These are phyloP conservation scores for Drosophila mimetica DNA, from an alignment of 2,888 invertebrate genomes.

Conservation along the genomic window DNA sequence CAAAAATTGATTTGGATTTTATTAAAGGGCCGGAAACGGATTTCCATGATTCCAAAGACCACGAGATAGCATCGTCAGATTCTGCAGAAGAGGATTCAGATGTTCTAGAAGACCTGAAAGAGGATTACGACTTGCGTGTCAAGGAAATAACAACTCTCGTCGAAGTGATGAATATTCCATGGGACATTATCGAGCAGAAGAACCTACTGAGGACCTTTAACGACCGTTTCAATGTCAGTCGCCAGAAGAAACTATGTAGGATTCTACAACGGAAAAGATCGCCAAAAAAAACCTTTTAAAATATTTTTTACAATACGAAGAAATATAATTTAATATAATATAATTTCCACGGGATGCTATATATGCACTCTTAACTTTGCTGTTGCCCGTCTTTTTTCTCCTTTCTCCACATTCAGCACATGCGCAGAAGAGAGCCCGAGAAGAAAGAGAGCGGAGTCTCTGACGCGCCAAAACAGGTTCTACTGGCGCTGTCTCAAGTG, in stretches of 20 bases:
- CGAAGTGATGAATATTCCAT: background rate
- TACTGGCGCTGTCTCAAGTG: slow-evolving; percentile 56
- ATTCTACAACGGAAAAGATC: background rate
- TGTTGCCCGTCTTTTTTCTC: slow-evolving; percentile 55
- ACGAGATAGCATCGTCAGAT: too few species aligned
- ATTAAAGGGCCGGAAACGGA: background rate
- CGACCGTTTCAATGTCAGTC: background rate
- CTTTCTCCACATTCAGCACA: slow-evolving; percentile 33
- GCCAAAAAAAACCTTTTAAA: too few species aligned
- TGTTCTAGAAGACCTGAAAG: background rate
- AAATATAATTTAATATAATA: too few species aligned
- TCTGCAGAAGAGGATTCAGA: background rate
- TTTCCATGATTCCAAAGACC: background rate
- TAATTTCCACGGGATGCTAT: background rate
- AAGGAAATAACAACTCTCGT: background rate
- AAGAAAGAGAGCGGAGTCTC: slow-evolving; percentile 37
- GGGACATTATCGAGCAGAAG: background rate
- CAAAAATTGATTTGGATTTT: background rate
- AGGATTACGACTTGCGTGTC: background rate
- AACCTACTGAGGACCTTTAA: too few species aligned
- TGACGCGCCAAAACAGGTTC: slow-evolving; percentile 78
- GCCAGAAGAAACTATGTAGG: background rate
- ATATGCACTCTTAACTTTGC: slow-evolving; percentile 11
- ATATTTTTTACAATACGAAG: too few species aligned
- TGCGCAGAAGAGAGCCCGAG: slow-evolving; percentile 54